These are phyloP conservation scores for Chloroceryle inda DNA, from an alignment of 2,797 vertebrate genomes.

Conservation along the genomic window DNA sequence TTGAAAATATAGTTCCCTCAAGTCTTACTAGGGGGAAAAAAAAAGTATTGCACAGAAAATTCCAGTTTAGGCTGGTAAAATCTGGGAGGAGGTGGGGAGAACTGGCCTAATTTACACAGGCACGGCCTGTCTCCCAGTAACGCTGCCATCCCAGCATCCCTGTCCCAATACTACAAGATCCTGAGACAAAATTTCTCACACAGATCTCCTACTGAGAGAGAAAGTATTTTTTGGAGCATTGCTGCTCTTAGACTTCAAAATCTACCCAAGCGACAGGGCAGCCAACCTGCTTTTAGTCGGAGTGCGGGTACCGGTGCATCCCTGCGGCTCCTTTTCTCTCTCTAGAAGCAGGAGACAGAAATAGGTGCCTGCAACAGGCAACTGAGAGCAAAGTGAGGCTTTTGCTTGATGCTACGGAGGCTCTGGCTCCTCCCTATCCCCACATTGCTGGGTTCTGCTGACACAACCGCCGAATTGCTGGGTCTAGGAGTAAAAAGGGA, in stretches of 20 bases:
- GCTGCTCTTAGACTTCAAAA: neutral
- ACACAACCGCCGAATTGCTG: neutral
- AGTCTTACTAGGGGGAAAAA: neutral
- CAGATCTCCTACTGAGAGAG: neutral
- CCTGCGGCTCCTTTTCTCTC: neutral
- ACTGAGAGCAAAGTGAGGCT: neutral
- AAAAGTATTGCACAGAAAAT: neutral
- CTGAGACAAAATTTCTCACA: neutral
- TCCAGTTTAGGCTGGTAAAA: neutral
- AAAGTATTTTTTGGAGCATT: neutral
- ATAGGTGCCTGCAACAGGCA: neutral
- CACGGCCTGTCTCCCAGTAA: neutral
- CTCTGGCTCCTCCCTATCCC: neutral
- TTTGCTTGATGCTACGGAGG: neutral
- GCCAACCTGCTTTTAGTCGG: neutral
- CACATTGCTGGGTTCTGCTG: neutral
- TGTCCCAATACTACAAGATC: neutral
- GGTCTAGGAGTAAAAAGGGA: neutral
- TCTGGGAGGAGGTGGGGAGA: neutral
- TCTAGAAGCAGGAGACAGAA: neutral
- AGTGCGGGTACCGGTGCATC: neutral
- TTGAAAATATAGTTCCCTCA: neutral
- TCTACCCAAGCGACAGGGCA: neutral
- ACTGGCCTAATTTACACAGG: neutral
- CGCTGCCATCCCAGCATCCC: neutral